These are phyloP conservation scores for Cetonia aurata DNA, from an alignment of 2,888 invertebrate genomes.

Conservation along the genomic window DNA sequence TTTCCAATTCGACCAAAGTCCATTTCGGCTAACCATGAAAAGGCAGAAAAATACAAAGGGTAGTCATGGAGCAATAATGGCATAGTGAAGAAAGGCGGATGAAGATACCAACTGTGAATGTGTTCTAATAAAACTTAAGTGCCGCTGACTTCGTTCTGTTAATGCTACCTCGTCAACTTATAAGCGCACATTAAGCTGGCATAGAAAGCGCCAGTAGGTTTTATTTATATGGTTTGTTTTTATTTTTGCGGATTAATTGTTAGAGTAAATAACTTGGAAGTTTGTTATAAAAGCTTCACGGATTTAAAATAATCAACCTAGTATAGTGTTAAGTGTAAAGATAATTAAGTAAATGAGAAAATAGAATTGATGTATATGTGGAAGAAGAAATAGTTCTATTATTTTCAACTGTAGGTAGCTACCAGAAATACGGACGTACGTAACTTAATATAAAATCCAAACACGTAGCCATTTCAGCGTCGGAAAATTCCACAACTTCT, in stretches of 20 bases:
- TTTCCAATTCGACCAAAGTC: conserved; percentile 1
- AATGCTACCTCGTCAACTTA: conserved; percentile 22
- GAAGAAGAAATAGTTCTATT: too few species aligned
- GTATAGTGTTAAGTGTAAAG: too few species aligned
- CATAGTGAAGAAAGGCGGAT: conserved; percentile 3
- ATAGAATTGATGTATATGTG: too few species aligned
- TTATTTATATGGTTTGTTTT: conserved; percentile 4
- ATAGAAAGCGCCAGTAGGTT: conserved; percentile 5
- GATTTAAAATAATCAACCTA: too few species aligned
- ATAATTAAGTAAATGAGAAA: too few species aligned
- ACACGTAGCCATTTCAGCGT: too few species aligned
- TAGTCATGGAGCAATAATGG: not conserved
- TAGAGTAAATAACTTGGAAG: not conserved
- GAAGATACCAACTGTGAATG: conserved; percentile 15
- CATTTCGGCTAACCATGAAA: not conserved
- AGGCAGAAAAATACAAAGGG: not conserved
- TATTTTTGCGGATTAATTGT: not conserved
- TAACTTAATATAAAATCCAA: too few species aligned
- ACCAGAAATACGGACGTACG: too few species aligned
- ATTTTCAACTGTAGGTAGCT: too few species aligned
- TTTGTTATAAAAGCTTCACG: too few species aligned
- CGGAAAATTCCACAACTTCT: too few species aligned
- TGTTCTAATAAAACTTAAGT: conserved; percentile 37
- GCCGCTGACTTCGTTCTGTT: conserved; percentile 18
- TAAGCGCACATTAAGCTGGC: conserved; percentile 9